Conservation (phyloP, 2,113 vertebrate species). For the Tyto alba region DNA sequence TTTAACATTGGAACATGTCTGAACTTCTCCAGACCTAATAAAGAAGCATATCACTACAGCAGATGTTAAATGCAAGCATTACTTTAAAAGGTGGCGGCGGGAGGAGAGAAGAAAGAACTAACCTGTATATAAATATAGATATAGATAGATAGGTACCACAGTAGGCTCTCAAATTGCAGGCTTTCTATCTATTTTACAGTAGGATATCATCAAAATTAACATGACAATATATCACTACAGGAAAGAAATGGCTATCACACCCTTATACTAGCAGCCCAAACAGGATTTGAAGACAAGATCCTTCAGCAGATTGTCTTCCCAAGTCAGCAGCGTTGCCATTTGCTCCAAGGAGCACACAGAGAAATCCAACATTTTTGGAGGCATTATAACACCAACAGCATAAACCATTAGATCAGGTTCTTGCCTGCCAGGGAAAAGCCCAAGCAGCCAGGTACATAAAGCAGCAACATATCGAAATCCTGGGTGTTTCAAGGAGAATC, state of each 20-base stretch:
- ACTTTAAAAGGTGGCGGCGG: background rate
- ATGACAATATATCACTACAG: background rate
- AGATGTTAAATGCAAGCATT: background rate
- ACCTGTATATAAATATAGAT: background rate
- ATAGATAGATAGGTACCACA: background rate
- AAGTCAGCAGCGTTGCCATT: background rate
- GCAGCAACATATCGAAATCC: background rate
- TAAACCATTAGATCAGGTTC: background rate
- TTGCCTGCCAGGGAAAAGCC: background rate
- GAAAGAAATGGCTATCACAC: background rate
- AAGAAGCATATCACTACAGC: background rate
- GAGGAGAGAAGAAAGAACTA: background rate
- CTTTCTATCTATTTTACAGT: background rate
- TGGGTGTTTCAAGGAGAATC: background rate
- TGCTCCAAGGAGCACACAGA: background rate
- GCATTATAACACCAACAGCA: background rate
- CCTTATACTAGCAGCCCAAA: background rate
- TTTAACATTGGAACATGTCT: background rate
- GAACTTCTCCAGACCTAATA: conserved; percentile 8
- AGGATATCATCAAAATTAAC: background rate
- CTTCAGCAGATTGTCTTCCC: background rate
- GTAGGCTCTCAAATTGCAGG: background rate
- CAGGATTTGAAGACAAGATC: background rate
- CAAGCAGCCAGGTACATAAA: rapidly evolving
- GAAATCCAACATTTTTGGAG: background rate